Conservation (phyloP, 2,797 vertebrate genomes). For the Sebastes matsubarae region DNA sequence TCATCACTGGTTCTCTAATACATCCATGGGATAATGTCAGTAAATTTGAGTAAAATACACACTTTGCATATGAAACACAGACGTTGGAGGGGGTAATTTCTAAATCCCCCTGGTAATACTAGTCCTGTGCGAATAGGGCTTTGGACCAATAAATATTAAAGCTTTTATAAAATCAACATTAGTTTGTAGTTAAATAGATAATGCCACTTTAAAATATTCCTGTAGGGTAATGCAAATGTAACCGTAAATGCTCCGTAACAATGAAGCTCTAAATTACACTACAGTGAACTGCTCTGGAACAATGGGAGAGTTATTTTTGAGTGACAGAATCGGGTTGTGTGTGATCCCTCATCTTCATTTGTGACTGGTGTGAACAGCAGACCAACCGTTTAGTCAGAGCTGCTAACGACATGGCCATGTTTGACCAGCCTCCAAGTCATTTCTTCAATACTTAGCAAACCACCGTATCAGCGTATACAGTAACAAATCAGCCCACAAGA, state of each 20-base stretch:
- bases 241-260: not conserved
- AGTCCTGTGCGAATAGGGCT: too few species aligned
- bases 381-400: not conserved
- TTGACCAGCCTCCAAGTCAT: not conserved
- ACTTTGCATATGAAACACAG: too few species aligned
- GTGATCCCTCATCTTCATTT: slow-evolving; percentile 20
- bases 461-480: not conserved
- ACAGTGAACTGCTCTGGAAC: not conserved
- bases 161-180: not conserved
- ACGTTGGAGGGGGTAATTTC: too few species aligned
- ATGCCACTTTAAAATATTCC: not conserved
- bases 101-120: too few species aligned
- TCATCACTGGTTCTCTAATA: too few species aligned
- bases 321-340: slow-evolving; percentile 40
- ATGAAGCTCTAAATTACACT: not conserved
- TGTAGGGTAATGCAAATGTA: not conserved
- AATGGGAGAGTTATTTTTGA: slow-evolving; percentile 12
- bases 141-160: not conserved
- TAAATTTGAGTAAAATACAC: too few species aligned
- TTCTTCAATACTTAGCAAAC: not conserved
- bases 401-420: not conserved
- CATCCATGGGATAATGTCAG: too few species aligned
- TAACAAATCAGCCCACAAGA: not conserved
- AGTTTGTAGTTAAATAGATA: not conserved
- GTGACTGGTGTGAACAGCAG: slow-evolving; percentile 10